A percentile compares a stretch with the other conserved stretches of the same genome.
phyloP scores from a whole-genome alignment of 2,888 invertebrate genomes.

The Drosophila macrospina region DNA sequence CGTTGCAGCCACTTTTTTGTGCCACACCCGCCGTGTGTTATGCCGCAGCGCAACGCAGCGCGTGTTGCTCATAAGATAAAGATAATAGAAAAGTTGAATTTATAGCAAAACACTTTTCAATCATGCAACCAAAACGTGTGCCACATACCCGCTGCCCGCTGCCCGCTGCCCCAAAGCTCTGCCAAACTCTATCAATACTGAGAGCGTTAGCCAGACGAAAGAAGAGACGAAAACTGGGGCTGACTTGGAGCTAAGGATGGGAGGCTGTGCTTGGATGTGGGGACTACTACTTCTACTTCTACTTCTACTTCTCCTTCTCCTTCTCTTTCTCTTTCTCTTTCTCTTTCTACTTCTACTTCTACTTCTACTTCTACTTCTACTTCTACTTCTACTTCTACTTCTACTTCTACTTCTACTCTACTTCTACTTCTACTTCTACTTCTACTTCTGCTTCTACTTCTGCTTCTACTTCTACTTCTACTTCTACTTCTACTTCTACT shows the following conservation, averaged over 20 bases:
- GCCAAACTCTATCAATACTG: neutral
- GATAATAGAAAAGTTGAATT: constrained; percentile 76
- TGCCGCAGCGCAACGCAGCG: constrained; percentile 31
- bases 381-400: constrained; percentile 24
- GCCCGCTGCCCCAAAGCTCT: neutral
- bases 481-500: neutral
- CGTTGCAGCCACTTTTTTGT: constrained; percentile 49
- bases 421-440: constrained; percentile 24
- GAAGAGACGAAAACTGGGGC: neutral
- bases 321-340: neutral
- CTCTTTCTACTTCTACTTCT: constrained; percentile 9
- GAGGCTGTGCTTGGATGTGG: constrained; percentile 21
- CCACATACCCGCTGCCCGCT: constrained; percentile 6
- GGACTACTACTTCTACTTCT: constrained; percentile 25
- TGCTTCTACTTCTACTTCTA: constrained; percentile 24
- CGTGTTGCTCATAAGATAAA: constrained; percentile 74
- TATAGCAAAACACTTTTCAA: constrained; percentile 78
- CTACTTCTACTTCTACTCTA: neutral
- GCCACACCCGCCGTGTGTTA: constrained; percentile 1
- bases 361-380: neutral
- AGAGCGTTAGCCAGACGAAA: neutral
- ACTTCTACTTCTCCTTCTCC: neutral
- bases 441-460: neutral
- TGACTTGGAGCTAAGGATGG: neutral
- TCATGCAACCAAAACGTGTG: constrained; percentile 70